Conservation (phyloP, 2,888 invertebrate genomes). For the Lochmaea capreae region DNA sequence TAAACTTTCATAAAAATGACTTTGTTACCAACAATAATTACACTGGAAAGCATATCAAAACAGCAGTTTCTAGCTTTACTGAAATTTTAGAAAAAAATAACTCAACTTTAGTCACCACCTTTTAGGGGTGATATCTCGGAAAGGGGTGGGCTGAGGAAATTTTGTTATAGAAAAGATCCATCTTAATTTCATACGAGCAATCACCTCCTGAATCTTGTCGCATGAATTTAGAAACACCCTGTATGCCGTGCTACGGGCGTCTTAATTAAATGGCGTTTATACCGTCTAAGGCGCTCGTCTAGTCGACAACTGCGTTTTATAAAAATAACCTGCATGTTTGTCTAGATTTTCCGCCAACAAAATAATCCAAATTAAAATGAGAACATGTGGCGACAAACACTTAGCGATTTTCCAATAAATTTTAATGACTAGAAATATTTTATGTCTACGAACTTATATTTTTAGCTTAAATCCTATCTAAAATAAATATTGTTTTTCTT, state of each 20-base stretch:
- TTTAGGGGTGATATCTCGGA: too few species aligned
- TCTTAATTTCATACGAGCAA: too few species aligned
- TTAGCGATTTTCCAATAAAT: conserved; percentile 5
- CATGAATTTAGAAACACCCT: too few species aligned
- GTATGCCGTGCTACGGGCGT: too few species aligned
- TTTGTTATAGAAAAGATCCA: too few species aligned
- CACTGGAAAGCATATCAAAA: too few species aligned
- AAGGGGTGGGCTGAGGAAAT: too few species aligned
- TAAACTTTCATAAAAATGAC: neutral
- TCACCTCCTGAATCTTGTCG: too few species aligned
- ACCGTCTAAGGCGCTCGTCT: neutral
- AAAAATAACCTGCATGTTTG: conserved; percentile 1
- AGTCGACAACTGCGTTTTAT: neutral
- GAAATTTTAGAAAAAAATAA: too few species aligned
- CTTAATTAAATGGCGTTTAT: neutral
- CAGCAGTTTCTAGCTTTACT: too few species aligned
- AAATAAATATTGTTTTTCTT: conserved; percentile 21
- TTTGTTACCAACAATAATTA: neutral
- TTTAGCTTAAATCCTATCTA: conserved; percentile 7
- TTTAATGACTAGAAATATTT: neutral
- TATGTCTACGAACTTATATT: conserved; percentile 15
- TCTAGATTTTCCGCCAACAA: neutral
- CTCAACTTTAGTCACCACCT: too few species aligned
- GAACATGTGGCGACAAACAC: neutral
- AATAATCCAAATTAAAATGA: neutral